These are phyloP conservation scores for Acanthisitta chloris DNA, from an alignment of 2,113 vertebrate species.

Conservation along the genomic window DNA sequence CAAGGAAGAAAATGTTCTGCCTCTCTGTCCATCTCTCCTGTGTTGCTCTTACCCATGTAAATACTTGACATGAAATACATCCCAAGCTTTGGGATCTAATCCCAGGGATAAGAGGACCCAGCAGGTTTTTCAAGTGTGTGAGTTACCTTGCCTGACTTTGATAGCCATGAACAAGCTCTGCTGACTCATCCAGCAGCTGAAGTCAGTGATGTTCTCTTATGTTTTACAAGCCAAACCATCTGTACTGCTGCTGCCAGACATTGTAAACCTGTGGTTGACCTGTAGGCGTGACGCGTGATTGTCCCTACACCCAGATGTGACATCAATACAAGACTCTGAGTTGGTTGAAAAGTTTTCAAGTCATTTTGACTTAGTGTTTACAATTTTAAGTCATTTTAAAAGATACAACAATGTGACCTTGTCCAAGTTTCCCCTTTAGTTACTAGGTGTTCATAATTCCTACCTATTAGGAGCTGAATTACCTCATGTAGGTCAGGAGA, in stretches of 20 bases:
- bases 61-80: neutral
- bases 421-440: neutral
- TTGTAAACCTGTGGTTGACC: neutral
- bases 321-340: neutral
- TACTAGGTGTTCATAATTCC: neutral
- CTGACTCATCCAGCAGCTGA: neutral
- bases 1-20: neutral
- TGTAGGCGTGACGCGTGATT: neutral
- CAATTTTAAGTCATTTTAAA: neutral
- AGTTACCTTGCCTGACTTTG: neutral
- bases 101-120: neutral
- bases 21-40: neutral
- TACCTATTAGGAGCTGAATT: neutral
- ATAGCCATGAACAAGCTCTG: neutral
- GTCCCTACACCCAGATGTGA: neutral
- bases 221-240: neutral
- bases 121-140: neutral
- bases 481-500: neutral
- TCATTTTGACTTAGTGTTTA: neutral
- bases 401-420: neutral
- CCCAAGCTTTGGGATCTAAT: neutral
- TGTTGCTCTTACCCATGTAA: fast-evolving
- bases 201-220: neutral
- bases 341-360: neutral
- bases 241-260: neutral